phyloP scores from a whole-genome alignment of 2,797 vertebrate species.

The Rhynchotus rufescens region DNA sequence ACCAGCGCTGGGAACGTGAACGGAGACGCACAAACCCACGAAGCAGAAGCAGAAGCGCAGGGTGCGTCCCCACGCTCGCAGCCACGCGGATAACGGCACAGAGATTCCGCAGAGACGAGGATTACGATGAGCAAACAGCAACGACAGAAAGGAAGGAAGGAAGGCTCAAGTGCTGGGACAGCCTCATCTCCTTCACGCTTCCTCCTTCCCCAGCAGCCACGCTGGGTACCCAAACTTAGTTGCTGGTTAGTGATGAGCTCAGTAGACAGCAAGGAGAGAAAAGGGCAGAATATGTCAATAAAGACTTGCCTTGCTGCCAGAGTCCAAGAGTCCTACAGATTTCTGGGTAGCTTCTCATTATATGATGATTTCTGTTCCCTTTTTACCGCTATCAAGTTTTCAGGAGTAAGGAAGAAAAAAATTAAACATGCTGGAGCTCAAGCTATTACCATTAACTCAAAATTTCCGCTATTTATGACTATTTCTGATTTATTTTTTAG shows the following conservation, averaged over 20 bases:
- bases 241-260: too few species aligned
- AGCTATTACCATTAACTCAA: not conserved
- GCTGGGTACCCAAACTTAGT: not conserved
- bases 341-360: not conserved
- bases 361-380: not conserved
- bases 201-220: conserved; percentile 34
- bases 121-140: not conserved
- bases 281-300: not conserved
- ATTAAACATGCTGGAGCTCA: too few species aligned
- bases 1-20: not conserved
- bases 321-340: not conserved
- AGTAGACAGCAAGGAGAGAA: not conserved
- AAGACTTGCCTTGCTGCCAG: not conserved
- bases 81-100: not conserved
- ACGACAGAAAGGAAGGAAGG: not conserved
- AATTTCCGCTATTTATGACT: not conserved
- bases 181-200: conserved; percentile 2
- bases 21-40: fast-evolving
- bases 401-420: not conserved
- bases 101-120: not conserved
- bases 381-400: not conserved
- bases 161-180: not conserved
- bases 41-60: not conserved
- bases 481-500: not conserved
- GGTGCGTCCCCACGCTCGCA: not conserved